These are phyloP conservation scores for Sander lucioperca DNA, from an alignment of 2,113 vertebrate genomes.

Conservation along the genomic window DNA sequence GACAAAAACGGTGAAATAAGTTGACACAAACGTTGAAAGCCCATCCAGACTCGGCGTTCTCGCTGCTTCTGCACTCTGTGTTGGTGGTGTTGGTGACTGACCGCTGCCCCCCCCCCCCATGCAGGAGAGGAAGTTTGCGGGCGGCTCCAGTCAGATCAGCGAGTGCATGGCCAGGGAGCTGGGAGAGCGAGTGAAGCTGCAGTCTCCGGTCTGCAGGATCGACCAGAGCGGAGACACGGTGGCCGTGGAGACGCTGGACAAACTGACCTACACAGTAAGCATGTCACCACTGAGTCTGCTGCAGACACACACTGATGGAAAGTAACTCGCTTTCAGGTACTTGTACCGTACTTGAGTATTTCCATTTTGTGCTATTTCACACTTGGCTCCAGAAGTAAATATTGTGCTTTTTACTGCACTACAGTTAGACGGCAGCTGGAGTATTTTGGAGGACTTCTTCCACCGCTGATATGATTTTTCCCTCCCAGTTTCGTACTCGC, in stretches of 20 bases:
- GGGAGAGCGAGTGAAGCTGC: conserved; percentile 88
- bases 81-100: not conserved
- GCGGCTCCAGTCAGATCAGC: conserved; percentile 94
- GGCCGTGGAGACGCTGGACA: conserved; percentile 90
- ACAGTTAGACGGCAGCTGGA: too few species aligned
- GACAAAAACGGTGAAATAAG: too few species aligned
- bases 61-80: not conserved
- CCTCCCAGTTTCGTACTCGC: too few species aligned
- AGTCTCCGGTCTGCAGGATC: conserved; percentile 88
- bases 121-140: conserved; percentile 96
- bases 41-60: too few species aligned
- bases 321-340: too few species aligned
- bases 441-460: too few species aligned
- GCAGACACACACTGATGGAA: too few species aligned
- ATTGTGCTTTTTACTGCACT: not conserved
- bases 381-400: too few species aligned
- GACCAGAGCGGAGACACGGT: conserved; percentile 89
- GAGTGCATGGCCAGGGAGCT: conserved; percentile 89
- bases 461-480: too few species aligned
- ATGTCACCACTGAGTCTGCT: not conserved
- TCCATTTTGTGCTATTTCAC: too few species aligned
- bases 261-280: conserved; percentile 88
- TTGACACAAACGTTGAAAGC: too few species aligned
- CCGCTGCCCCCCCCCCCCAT: not conserved
- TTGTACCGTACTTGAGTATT: too few species aligned